Evolutionary conservation across 2,113 vertebrate genomes (phyloP).

Genomic region (Eubucco bourcierii): DNA sequence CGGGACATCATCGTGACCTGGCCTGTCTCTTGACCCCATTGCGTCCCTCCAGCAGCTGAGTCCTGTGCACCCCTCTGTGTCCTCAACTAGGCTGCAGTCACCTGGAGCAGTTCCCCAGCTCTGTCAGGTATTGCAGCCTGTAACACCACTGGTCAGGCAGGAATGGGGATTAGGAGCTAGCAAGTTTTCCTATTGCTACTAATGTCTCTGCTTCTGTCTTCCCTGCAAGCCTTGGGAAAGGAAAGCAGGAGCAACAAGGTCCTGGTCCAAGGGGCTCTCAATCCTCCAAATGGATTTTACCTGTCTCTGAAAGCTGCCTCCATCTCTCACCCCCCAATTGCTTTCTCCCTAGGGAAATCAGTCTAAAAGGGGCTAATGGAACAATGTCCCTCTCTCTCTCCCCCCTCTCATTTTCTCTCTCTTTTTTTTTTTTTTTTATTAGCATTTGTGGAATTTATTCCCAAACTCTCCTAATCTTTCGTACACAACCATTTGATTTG

Average conservation of each 20-base stretch:
- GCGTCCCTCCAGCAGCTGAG: neutral
- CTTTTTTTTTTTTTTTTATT: constrained; percentile 85
- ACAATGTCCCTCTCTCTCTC: constrained; percentile 84
- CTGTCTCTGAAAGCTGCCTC: constrained; percentile 72
- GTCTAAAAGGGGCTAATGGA: constrained; percentile 95
- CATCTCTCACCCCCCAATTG: constrained; percentile 50
- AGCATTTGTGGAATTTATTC: constrained; percentile 99
- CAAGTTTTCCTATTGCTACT: neutral
- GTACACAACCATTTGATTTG: constrained; percentile 99
- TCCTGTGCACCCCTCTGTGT: fast-evolving
- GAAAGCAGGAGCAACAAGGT: constrained; percentile 51
- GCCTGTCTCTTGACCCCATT: neutral
- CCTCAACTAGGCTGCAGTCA: neutral
- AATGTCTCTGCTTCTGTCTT: neutral
- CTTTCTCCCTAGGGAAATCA: constrained; percentile 85
- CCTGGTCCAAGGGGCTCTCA: constrained; percentile 57
- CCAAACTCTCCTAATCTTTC: constrained; percentile 99
- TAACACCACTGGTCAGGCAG: neutral
- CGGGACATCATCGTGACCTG: fast-evolving
- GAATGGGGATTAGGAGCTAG: neutral
- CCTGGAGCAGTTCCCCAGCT: neutral
- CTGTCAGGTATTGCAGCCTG: neutral
- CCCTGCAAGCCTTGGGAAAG: neutral
- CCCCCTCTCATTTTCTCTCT: constrained; percentile 67
- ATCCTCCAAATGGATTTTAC: constrained; percentile 71